Evolutionary conservation across 2,888 invertebrate species (phyloP).

Genomic region (Amblyjoppa fuscipennis): DNA sequence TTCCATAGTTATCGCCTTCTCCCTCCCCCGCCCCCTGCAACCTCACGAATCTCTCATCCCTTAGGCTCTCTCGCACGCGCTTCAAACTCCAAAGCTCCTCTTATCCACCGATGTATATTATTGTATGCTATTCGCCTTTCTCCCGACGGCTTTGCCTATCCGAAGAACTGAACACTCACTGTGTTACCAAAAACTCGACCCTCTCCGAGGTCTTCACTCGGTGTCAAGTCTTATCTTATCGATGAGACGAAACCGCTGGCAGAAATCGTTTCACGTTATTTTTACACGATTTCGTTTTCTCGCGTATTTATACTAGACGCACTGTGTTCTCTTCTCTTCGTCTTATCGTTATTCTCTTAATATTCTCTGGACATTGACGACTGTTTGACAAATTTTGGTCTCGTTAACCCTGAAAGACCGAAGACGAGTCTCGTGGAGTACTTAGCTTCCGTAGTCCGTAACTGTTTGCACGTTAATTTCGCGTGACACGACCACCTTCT

Average conservation of each 20-base stretch:
- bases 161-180: constrained; percentile 38
- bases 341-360: background rate
- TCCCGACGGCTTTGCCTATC: constrained; percentile 1
- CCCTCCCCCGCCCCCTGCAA: background rate
- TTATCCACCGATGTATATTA: constrained; percentile 1
- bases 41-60: constrained; percentile 45
- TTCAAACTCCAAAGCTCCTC: background rate
- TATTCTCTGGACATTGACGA: background rate
- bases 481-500: background rate
- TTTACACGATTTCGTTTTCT: constrained; percentile 41
- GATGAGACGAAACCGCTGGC: constrained; percentile 43
- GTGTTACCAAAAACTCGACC: constrained; percentile 47
- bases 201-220: constrained; percentile 44
- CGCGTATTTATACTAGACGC: constrained; percentile 5
- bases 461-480: background rate
- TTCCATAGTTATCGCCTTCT: background rate
- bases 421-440: background rate
- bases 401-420: background rate
- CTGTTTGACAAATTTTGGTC: background rate
- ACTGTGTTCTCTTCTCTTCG: background rate
- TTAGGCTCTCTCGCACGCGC: constrained; percentile 14
- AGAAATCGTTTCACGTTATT: constrained; percentile 47
- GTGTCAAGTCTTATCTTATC: constrained; percentile 66
- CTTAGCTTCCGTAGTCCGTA: background rate
- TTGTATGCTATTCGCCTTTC: background rate